Percentiles rank a stretch among this genome's conserved stretches.
Evolutionary conservation across 2,888 invertebrate species (phyloP).

Genomic region (Salticus scenicus): DNA sequence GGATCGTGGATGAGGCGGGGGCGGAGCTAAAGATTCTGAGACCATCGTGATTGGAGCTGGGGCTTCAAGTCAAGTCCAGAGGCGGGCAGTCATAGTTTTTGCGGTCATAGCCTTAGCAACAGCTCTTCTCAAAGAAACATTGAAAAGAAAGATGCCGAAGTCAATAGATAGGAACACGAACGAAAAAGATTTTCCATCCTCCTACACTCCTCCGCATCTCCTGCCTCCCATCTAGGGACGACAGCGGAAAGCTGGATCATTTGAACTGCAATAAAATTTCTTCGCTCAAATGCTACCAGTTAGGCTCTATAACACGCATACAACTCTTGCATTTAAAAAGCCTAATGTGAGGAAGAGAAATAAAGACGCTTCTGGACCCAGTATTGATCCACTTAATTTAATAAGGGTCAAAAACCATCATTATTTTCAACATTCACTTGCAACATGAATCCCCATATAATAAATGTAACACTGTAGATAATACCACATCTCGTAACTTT

Average conservation of each 20-base stretch:
- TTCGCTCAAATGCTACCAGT: constrained; percentile 32
- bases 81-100: constrained; percentile 47
- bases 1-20: constrained; percentile 42
- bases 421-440: too few relatives aligned
- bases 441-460: too few relatives aligned
- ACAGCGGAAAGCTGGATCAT: constrained; percentile 6
- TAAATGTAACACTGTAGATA: too few relatives aligned
- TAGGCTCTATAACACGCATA: neutral
- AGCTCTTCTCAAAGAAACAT: constrained; percentile 31
- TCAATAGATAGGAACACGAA: constrained; percentile 3
- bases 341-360: neutral
- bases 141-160: constrained; percentile 2
- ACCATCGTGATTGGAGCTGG: constrained; percentile 42
- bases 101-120: constrained; percentile 53
- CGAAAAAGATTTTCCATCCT: neutral
- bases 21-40: constrained; percentile 29
- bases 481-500: too few relatives aligned
- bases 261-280: constrained; percentile 20
- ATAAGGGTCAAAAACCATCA: too few relatives aligned
- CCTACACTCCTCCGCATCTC: neutral
- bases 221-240: neutral
- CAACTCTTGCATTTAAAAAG: neutral
- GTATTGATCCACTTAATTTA: too few relatives aligned
- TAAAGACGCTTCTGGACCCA: too few relatives aligned
- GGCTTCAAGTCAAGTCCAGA: constrained; percentile 37